Base-by-base conservation (phyloP, 2,113 vertebrate species). In the Pteronura brasiliensis region DNA sequence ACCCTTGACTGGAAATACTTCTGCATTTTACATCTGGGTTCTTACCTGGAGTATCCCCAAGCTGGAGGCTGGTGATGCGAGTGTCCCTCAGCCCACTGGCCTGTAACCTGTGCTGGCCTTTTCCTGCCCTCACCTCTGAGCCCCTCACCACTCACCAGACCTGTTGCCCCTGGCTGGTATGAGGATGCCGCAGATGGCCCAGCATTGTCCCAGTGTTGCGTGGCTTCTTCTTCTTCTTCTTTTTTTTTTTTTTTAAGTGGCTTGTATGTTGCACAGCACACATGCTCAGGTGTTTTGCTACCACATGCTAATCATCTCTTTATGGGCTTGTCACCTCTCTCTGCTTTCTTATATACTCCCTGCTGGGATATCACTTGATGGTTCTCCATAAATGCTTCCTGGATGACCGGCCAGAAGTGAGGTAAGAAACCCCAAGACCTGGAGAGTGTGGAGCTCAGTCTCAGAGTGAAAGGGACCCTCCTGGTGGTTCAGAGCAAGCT, bases 281-380 rank as follows among this genome's bases (percentile, higher is more conserved):
- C 7, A 34, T 0, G 1, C 27, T 6, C 18, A 14, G 0, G 0
- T 10, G 77, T 4, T 55, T 67, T 72, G 27, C 59, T 14, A 1
- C 42, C 12, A 39, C 15, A 1, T 2, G 14, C 23, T 29, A 15
- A n/a, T 67, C 0, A 2, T 72, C n/a, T 39, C 23, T 59, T 31
- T 72, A 14, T 36, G 36, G 17, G 36, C 7, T 29, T 63, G 3
- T 36, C 49, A 49, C 17, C 39, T n/a, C 8, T n/a, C 14, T 7
- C 1, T 23, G 49, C 10, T 57, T 36, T 49, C 12, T 8, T 39
- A 25, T 10, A 1, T 65, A 59, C 21, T 49, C 36, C n/a, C 34
- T 72, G 4, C 23, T 47, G 29, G 21, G 18, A 59, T 59, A 59
- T 21, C 47, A 82, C 6, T 13, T 29, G 12, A 9, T n/a, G 7